Base-by-base conservation (phyloP, 2,888 invertebrate genomes). In the Caenorhabditis sulstoni region DNA sequence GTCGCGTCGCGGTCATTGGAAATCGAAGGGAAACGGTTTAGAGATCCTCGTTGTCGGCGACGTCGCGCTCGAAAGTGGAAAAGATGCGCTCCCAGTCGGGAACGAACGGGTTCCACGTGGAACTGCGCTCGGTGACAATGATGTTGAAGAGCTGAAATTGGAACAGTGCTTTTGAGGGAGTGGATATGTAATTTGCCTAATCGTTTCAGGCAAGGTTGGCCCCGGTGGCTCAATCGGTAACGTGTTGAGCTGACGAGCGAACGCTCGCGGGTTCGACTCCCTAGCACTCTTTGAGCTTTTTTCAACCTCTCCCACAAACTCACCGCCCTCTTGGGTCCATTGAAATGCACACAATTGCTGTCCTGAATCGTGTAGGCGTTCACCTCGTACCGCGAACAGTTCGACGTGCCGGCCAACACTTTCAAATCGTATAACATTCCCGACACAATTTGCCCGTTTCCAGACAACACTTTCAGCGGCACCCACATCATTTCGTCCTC, bases 391-490 rank as follows among this genome's bases (percentile, higher is more conserved):
- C 79, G 61, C 2, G 81, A 77, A 18, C 83, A 83, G 64, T 83
- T 83, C 3, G 81, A 81, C 18, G 73, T 78, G 49, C 80, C 83
- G 23, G 81, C 83, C 22, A 83, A 23, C 0, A 83, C 80, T 65
- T 67, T 47, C 45, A 83, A 12, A 29, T 83, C 79, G 55, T 83
- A 83, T 11, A 70, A 76, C 35, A 81, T 71, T 22, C 83, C 83
- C 7, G 79, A 79, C 0, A 83, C 83, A 1, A 83, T 47, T 37
- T 78, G 57, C 12, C 81, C 83, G 16, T 79, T 41, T 5, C 67
- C 79, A 1, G 76, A 65, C 0, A 83, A 35, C n/a, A 83, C 81
- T 53, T 75, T 81, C 29, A 81, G 14, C 11, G 83, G 83, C 11
- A 83, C 66, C 78, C 80, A 81, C 78, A 77, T 79, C 64, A 39